phyloP scores from a whole-genome alignment of 1,140 invertebrate genomes.

The Nephotettix cincticeps region DNA sequence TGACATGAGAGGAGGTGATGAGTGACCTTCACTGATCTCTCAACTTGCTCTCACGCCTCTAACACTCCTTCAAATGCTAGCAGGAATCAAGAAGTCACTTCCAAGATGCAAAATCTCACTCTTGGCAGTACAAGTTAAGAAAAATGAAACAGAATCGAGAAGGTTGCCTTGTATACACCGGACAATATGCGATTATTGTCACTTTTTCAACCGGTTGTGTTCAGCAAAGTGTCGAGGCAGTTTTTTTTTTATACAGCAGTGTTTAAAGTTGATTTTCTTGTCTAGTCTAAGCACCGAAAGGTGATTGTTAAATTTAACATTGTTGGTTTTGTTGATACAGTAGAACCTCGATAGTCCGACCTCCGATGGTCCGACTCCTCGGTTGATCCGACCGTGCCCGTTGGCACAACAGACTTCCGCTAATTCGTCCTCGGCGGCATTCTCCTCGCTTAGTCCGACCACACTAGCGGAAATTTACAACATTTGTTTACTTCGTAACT shows the following conservation, averaged over 20 bases:
- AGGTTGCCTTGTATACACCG: constrained; percentile 2
- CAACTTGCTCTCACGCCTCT: neutral
- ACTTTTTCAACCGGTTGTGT: constrained; percentile 6
- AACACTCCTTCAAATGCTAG: neutral
- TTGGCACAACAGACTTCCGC: no score
- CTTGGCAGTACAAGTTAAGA: neutral
- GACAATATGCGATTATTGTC: neutral
- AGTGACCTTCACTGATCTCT: neutral
- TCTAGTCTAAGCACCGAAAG: constrained; percentile 15
- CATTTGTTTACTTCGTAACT: no score
- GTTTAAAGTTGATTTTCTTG: constrained; percentile 16
- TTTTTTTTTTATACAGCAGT: neutral
- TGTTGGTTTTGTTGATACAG: constrained; percentile 16
- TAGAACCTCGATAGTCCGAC: no score
- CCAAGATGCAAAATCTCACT: neutral
- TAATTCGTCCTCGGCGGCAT: no score
- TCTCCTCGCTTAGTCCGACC: no score
- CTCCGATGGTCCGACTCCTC: no score
- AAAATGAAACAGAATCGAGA: constrained; percentile 3
- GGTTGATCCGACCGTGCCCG: no score
- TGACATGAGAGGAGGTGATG: neutral
- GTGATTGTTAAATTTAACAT: constrained; percentile 15
- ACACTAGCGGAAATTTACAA: no score
- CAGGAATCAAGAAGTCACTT: neutral
- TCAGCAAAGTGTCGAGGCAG: neutral